Percentiles rank a stretch among this genome's conserved stretches.
These are phyloP conservation scores for Siniperca obscura DNA, from an alignment of 2,797 vertebrate species.

Conservation along the genomic window DNA sequence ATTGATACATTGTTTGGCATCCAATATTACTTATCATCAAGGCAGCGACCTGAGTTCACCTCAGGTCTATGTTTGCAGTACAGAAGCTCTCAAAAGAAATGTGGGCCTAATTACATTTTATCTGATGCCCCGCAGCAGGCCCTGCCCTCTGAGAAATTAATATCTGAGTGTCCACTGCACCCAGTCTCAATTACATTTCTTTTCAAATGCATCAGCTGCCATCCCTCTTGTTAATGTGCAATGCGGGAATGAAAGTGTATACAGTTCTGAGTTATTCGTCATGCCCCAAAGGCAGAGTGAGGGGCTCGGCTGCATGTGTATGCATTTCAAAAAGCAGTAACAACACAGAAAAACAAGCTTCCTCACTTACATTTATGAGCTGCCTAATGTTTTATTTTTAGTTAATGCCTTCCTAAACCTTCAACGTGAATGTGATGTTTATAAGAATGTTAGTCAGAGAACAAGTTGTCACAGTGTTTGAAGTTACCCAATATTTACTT, in stretches of 20 bases:
- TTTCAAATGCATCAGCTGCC: constrained; percentile 73
- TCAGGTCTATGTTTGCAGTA: constrained; percentile 62
- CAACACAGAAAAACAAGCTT: background rate
- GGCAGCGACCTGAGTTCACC: constrained; percentile 59
- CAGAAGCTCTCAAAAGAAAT: constrained; percentile 77
- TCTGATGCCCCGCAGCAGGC: constrained; percentile 77
- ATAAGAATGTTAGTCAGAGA: background rate
- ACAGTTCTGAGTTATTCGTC: constrained; percentile 52
- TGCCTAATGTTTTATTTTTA: constrained; percentile 4
- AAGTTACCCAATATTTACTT: constrained; percentile 23
- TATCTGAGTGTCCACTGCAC: constrained; percentile 74
- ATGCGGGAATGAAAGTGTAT: constrained; percentile 47
- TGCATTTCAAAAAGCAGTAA: constrained; percentile 36
- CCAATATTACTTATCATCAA: constrained; percentile 72
- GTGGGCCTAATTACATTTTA: constrained; percentile 82
- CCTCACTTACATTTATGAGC: background rate
- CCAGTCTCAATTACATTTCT: constrained; percentile 73
- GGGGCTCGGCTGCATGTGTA: background rate
- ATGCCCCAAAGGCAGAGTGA: constrained; percentile 28
- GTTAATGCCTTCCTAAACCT: background rate
- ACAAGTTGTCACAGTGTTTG: background rate
- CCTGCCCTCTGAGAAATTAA: constrained; percentile 81
- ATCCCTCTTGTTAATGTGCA: constrained; percentile 69
- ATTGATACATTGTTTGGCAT: constrained; percentile 70
- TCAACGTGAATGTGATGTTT: background rate